Conservation (phyloP, 2,113 vertebrate species). For the Plotosus lineatus region DNA sequence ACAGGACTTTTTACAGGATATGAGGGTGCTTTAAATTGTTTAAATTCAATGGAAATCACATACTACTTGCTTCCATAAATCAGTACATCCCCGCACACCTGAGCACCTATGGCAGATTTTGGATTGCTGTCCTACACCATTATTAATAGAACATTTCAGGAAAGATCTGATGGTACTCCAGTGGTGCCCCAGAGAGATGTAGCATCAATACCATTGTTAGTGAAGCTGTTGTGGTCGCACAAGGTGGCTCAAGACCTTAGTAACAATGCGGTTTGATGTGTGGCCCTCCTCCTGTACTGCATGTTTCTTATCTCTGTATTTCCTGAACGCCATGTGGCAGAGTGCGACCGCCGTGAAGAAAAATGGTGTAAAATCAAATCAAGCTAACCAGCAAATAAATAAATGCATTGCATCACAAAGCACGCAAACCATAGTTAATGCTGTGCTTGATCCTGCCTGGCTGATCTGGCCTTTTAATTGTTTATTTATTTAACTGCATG, state of each 20-base stretch:
- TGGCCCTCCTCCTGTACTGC: too few species aligned
- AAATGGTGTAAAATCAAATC: not conserved
- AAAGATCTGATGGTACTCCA: not conserved
- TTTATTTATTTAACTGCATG: not conserved
- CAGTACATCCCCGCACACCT: not conserved
- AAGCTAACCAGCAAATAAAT: not conserved
- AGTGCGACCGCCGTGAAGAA: not conserved
- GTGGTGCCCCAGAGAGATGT: not conserved
- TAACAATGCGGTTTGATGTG: too few species aligned
- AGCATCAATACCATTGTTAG: not conserved
- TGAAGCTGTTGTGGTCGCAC: not conserved
- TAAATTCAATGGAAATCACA: not conserved
- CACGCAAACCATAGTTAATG: not conserved
- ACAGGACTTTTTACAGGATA: not conserved
- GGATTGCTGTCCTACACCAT: too few species aligned
- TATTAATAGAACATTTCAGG: not conserved
- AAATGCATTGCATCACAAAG: not conserved
- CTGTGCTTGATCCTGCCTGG: not conserved
- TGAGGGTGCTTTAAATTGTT: not conserved
- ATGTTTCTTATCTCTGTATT: not conserved
- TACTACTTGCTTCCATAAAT: not conserved
- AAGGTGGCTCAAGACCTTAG: not conserved
- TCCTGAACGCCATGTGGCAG: not conserved
- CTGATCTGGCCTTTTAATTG: not conserved
- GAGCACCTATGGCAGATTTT: not conserved